Conservation (phyloP, 2,888 invertebrate species). For the Euphydryas editha region DNA sequence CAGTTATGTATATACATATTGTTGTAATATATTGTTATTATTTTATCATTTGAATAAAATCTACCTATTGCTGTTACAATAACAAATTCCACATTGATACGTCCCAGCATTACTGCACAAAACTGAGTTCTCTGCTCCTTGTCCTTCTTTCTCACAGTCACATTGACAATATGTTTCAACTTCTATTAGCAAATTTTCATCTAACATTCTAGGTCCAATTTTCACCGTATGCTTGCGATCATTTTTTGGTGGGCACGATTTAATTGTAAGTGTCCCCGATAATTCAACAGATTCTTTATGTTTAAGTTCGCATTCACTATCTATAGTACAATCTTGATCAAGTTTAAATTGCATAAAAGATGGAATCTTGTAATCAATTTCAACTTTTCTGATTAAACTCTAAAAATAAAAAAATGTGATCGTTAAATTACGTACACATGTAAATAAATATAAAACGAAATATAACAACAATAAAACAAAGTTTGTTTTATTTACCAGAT, state of each 20-base stretch:
- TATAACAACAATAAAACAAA: neutral
- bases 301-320: conserved; percentile 49
- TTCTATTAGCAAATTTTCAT: conserved; percentile 86
- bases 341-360: conserved; percentile 50
- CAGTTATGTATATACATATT: neutral
- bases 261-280: conserved; percentile 51
- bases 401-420: conserved; percentile 45
- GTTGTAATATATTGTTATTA: neutral
- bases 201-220: conserved; percentile 84
- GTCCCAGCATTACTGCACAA: conserved; percentile 74
- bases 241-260: conserved; percentile 47
- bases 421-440: neutral
- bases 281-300: conserved; percentile 50
- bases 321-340: conserved; percentile 53
- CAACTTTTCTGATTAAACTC: conserved; percentile 48
- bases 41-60: neutral
- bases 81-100: conserved; percentile 86
- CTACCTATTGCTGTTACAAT: conserved; percentile 74
- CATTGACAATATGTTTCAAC: conserved; percentile 90
- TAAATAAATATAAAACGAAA: neutral
- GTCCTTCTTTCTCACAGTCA: conserved; percentile 84
- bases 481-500: conserved; percentile 78
- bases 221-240: conserved; percentile 35
- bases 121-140: conserved; percentile 57
- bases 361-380: conserved; percentile 47